phyloP scores from a whole-genome alignment of 2,113 vertebrate genomes.

The Cairina moschata region DNA sequence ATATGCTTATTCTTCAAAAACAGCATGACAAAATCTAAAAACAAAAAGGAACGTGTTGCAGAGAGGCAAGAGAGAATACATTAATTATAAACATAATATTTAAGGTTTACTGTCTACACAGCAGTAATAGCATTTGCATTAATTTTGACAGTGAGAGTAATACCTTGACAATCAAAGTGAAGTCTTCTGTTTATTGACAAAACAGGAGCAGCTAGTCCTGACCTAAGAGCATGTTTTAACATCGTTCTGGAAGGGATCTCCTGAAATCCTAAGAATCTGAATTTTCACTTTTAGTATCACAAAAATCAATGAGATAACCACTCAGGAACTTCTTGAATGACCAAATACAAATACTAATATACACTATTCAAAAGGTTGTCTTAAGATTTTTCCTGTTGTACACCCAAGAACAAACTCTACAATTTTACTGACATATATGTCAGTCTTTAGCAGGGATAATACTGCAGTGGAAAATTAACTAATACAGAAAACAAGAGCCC shows the following conservation, averaged over 20 bases:
- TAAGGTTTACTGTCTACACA: background rate
- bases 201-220: background rate
- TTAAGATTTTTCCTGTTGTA: background rate
- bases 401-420: background rate
- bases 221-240: background rate
- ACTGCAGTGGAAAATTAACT: background rate
- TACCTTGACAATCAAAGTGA: background rate
- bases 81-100: background rate
- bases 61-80: background rate
- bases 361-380: background rate
- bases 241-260: background rate
- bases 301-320: background rate
- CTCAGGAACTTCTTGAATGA: background rate
- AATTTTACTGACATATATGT: background rate
- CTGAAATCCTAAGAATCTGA: background rate
- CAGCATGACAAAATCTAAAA: background rate
- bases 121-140: background rate
- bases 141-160: background rate
- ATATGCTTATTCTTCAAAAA: conserved; percentile 36
- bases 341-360: background rate
- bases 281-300: background rate
- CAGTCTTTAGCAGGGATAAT: background rate
- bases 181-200: background rate
- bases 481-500: background rate
- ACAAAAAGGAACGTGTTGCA: background rate